Evolutionary conservation across 1,140 invertebrate genomes (phyloP).

Genomic region (Drosophila nebulosa): DNA sequence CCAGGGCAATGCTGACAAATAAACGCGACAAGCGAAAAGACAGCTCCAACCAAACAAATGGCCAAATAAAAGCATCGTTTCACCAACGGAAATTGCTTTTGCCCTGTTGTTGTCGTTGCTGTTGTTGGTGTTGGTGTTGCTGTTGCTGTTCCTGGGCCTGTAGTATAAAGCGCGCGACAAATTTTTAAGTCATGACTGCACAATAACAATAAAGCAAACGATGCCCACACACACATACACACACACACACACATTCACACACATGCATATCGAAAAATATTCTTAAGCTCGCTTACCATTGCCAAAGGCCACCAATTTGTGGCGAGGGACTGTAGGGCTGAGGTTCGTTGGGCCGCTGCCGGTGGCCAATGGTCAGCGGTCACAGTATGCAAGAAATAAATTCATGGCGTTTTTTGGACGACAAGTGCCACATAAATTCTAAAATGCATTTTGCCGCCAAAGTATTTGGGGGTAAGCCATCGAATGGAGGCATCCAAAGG

Average conservation of each 20-base stretch:
- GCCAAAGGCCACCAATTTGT: conserved; percentile 35
- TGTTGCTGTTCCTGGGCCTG: conserved; percentile 21
- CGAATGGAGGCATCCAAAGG: background rate
- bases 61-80: conserved; percentile 66
- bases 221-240: conserved; percentile 25
- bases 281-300: conserved; percentile 53
- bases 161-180: conserved; percentile 57
- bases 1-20: conserved; percentile 27
- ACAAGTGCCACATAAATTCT: conserved; percentile 77
- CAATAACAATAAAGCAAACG: conserved; percentile 77
- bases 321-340: background rate
- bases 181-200: conserved; percentile 77
- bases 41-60: conserved; percentile 54
- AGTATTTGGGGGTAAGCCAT: background rate
- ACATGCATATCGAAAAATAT: conserved; percentile 56
- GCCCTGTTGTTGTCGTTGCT: conserved; percentile 16
- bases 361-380: conserved; percentile 35
- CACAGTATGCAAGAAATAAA: conserved; percentile 67
- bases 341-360: conserved; percentile 22
- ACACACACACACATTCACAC: conserved; percentile 21
- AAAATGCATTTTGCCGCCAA: conserved; percentile 62
- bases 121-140: conserved; percentile 11
- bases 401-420: conserved; percentile 68
- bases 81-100: conserved; percentile 60
- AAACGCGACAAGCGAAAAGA: conserved; percentile 20